Evolutionary conservation across 2,888 invertebrate genomes (phyloP), one percentile per base, ranked within the genome.

Genomic region (Lycocerus yunnanus): DNA sequence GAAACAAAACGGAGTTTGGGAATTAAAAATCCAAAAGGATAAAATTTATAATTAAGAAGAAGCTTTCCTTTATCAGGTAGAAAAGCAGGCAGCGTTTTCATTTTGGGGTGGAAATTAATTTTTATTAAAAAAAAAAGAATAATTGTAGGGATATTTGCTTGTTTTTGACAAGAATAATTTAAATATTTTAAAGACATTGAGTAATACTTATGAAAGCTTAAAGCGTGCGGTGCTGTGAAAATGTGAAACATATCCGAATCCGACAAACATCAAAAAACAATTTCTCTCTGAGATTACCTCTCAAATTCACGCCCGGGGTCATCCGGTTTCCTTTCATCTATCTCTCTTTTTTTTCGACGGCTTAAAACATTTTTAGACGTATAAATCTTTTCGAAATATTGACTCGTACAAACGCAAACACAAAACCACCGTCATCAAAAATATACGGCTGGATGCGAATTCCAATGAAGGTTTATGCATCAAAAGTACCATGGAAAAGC

Each of bases 281-380:
- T 82, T 82, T 80, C 78, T 77, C 78, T 73, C 77, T 77, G 76
- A 80, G 82, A 82, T 81, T 82, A 81, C 82, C 81, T 80, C 78
- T 80, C 82, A 80, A 81, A 80, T 81, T 81, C 81, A 82, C 80
- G 82, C 81, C 79, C 77, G 74, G 76, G 81, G 81, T 80, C 80
- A 81, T 81, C 78, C 77, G 77, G 73, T 78, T 78, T 78, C 76
- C 79, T 77, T 78, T 20, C 67, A 59, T 73, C 75, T 76, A 78
- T 73, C 73, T 71, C 74, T 76, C 69, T 79, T 78, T 77, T 78
- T 74, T 78, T 76, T 71, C 78, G 77, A 77, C 73, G 75, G 71
- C 78, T 79, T 77, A 78, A 79, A 80, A 81, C 78, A 77, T 79
- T 80, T 80, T 80, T 78, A 78, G 79, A 78, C 79, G 75, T 72